Base-by-base conservation (phyloP, 1,140 invertebrate genomes). In the Leptopilina clavipes region DNA sequence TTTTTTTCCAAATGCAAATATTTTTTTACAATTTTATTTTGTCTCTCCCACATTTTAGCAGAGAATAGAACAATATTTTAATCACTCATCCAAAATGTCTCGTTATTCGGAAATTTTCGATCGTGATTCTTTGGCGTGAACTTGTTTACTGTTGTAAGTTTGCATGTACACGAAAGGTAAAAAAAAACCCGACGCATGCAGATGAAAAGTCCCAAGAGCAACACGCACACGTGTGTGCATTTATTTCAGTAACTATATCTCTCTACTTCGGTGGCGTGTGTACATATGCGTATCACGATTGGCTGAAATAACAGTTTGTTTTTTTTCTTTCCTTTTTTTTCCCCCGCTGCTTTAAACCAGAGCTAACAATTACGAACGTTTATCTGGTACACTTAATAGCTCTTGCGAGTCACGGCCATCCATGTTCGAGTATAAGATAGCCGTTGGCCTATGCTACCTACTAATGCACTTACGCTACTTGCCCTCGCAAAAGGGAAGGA, bases 241-340 rank as follows among this genome's bases (percentile, higher is more conserved):
- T 31, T 65, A 31, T n/a, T 11, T 31, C 11, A n/a, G n/a, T 65
- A 65, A 25, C 22, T 31, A 7, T 31, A 31, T 5, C 11, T 37
- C 12, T 52, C 65, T 74, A 25, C 44, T 70, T 31, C 70, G 52
- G 40, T 72, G 70, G 70, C 76, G 76, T 76, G 76, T 22, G 25
- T 12, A 22, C 25, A 31, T 77, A 52, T 71, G 75, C 80, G 75
- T 75, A 79, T 71, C 73, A 40, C 45, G 77, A 31, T 78, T 76
- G 76, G 75, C 76, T 79, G 73, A 75, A 81, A 84, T 82, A 85
- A 81, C 76, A 80, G 70, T 70, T 83, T 83, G 83, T 84, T 85
- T 59, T 77, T 45, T 14, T n/a, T 45, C 5, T 10, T 12, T 56
- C 78, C 9, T 9, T 40, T 40, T 31, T 31, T 31, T 45, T 14